Percentiles rank a stretch among this genome's conserved stretches.
Conservation (phyloP, 2,113 vertebrate species). For the Telmatochromis brichardi region DNA sequence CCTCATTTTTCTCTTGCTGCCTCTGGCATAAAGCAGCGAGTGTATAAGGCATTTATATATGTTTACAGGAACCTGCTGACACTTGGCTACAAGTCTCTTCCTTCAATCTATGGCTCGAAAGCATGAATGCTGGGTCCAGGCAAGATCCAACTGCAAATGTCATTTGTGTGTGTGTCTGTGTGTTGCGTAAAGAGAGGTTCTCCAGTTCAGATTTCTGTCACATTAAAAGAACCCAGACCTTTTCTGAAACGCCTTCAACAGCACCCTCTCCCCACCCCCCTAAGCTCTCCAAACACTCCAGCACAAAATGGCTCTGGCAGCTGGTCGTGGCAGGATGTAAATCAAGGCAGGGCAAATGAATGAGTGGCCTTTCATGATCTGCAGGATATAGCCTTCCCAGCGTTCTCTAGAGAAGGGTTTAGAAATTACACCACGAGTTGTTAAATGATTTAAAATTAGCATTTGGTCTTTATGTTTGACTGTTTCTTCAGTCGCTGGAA, state of each 20-base stretch:
- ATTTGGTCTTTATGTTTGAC: neutral
- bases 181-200: neutral
- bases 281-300: constrained; percentile 54
- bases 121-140: constrained; percentile 9
- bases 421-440: neutral
- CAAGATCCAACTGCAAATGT: constrained; percentile 2
- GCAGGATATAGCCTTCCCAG: constrained; percentile 21
- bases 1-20: constrained; percentile 36
- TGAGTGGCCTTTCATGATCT: constrained; percentile 54
- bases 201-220: constrained; percentile 50
- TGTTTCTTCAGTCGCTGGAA: neutral
- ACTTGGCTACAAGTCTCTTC: constrained; percentile 36
- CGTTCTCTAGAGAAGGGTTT: constrained; percentile 10
- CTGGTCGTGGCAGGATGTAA: constrained; percentile 58
- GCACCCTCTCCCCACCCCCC: neutral
- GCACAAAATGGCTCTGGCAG: constrained; percentile 65
- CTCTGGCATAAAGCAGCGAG: constrained; percentile 34
- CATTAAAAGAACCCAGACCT: constrained; percentile 56
- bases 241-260: constrained; percentile 44
- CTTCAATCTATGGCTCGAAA: constrained; percentile 10
- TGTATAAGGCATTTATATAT: constrained; percentile 44
- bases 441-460: constrained; percentile 22
- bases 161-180: neutral
- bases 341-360: constrained; percentile 50
- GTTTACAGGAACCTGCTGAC: constrained; percentile 58